Evolutionary conservation across 2,888 invertebrate species (phyloP), one percentile per base, ranked within the genome.

Genomic region (Clitarchus hookeri): DNA sequence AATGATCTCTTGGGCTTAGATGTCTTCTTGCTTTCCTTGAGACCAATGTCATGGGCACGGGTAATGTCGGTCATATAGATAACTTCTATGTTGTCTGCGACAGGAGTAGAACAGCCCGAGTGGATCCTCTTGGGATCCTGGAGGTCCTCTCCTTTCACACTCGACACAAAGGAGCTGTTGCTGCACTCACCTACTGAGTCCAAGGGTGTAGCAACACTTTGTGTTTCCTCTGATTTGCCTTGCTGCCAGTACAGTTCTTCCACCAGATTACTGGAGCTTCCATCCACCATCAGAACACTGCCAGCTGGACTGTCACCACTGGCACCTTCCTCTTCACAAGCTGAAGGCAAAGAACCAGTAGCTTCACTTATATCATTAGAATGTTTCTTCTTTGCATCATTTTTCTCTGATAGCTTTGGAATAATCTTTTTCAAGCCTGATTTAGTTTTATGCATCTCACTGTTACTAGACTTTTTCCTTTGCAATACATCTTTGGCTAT

Each of bases 61-160:
- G 82, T 82, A 25, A 82, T 82, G 27, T 82, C 82, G 6, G 82
- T 82, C 82, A 82, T 82, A 19, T 82, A 82, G 82, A 82, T 82
- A 12, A 82, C 82, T 25, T 82, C 82, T 82, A 82, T 82, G 82
- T 44, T 82, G 82, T 82, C 82, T 16, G 27, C 23, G 82, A 82
- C 82, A 25, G 65, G 65, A 8, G 65, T 65, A n/a, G 65, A 65
- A n/a, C 65, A 65, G 65, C 65, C 65, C 1, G 65, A 65, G n/a
- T 23, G 23, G 65, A 8, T n/a, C n/a, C n/a, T 65, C 65, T 44
- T 82, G 27, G 82, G 0, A 25, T 82, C 82, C 13, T 12, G 82
- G 16, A 19, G 82, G 82, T 27, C 27, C 6, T 44, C 27, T 19
- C 44, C 82, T 25, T 27, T 82, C 82, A 82, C 82, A 25, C 82